phyloP scores from a whole-genome alignment of 1,140 invertebrate genomes.

The Euborellia annulipes region DNA sequence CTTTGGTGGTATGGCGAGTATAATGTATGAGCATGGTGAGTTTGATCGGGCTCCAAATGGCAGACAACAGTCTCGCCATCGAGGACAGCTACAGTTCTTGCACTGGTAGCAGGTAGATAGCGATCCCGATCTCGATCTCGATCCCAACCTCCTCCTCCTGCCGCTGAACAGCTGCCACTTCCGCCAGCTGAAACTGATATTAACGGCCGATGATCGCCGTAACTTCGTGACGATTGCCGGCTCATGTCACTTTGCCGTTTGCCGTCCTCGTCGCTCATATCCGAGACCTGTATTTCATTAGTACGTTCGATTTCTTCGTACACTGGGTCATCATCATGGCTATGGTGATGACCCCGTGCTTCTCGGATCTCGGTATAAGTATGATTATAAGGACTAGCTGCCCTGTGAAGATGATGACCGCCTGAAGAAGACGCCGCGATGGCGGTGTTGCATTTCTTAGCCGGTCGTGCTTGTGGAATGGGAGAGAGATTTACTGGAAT shows the following conservation, averaged over 20 bases:
- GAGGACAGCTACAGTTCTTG: slow-evolving; percentile 54
- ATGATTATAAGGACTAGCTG: slow-evolving; percentile 38
- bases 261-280: slow-evolving; percentile 62
- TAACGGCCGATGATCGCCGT: slow-evolving; percentile 61
- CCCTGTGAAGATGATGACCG: slow-evolving; percentile 21
- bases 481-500: not conserved
- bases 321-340: slow-evolving; percentile 51
- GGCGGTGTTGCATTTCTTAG: slow-evolving; percentile 16
- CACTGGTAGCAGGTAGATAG: slow-evolving; percentile 6
- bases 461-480: slow-evolving; percentile 1
- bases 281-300: slow-evolving; percentile 50
- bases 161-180: slow-evolving; percentile 11
- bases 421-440: slow-evolving; percentile 15
- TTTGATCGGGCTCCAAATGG: slow-evolving; percentile 50
- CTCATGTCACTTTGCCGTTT: slow-evolving; percentile 61
- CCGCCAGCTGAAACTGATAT: slow-evolving; percentile 37
- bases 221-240: slow-evolving; percentile 57
- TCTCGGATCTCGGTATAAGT: slow-evolving; percentile 47
- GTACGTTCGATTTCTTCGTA: slow-evolving; percentile 64
- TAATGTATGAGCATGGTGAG: slow-evolving; percentile 23
- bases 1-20: slow-evolving; percentile 28
- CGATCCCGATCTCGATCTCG: no score
- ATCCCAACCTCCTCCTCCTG: no score
- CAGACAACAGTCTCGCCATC: slow-evolving; percentile 71
- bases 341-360: slow-evolving; percentile 23